A percentile compares a stretch with the other conserved stretches of the same genome.
phyloP scores from a whole-genome alignment of 2,797 vertebrate species.

The Manis pentadactyla region DNA sequence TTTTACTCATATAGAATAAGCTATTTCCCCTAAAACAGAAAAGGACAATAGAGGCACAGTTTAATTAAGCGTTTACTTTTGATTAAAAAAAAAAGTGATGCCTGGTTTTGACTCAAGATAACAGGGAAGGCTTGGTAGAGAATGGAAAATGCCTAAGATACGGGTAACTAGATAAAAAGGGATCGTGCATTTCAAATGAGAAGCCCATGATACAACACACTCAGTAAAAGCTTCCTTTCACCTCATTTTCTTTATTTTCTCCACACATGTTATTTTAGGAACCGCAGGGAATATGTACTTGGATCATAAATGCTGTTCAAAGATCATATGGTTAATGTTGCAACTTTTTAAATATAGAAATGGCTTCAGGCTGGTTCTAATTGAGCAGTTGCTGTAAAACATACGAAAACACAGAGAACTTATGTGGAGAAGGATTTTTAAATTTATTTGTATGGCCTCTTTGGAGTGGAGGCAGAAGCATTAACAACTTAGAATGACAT shows the following conservation, averaged over 20 bases:
- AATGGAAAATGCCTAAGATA: neutral
- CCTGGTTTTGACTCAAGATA: neutral
- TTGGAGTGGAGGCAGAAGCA: slow-evolving; percentile 31
- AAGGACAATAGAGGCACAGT: neutral
- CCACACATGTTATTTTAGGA: slow-evolving; percentile 39
- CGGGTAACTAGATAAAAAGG: neutral
- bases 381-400: slow-evolving; percentile 58
- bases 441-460: slow-evolving; percentile 26
- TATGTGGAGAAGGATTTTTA: slow-evolving; percentile 14
- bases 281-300: slow-evolving; percentile 42
- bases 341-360: slow-evolving; percentile 71
- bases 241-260: slow-evolving; percentile 44
- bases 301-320: slow-evolving; percentile 64
- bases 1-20: neutral
- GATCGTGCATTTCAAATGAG: neutral
- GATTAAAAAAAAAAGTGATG: neutral
- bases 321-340: slow-evolving; percentile 64
- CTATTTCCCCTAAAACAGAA: slow-evolving; percentile 10
- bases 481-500: slow-evolving; percentile 45
- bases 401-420: slow-evolving; percentile 60
- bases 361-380: slow-evolving; percentile 60
- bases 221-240: neutral
- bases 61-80: neutral
- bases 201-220: neutral
- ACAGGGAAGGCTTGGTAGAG: neutral